Percentiles rank a stretch among this genome's conserved stretches.
phyloP scores from a whole-genome alignment of 1,140 invertebrate species.

The Oreohelix idahoensis region DNA sequence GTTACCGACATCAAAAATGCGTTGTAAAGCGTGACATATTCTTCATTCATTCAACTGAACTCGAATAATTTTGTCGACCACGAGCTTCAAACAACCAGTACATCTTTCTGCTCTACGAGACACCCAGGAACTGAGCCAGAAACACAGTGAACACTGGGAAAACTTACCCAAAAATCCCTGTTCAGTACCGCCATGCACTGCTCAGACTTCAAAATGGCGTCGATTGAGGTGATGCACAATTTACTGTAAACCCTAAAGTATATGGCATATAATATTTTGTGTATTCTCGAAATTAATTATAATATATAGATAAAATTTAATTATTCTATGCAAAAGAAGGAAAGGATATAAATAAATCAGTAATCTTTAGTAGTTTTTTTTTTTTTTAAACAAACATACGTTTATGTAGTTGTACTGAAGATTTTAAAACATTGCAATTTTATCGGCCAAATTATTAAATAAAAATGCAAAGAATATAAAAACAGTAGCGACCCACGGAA shows the following conservation, averaged over 20 bases:
- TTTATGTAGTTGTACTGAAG: no score
- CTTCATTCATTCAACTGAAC: neutral
- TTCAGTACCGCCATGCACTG: constrained; percentile 67
- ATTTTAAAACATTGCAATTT: no score
- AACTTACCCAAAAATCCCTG: constrained; percentile 70
- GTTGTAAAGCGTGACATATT: neutral
- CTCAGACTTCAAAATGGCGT: constrained; percentile 45
- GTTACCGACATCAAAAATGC: neutral
- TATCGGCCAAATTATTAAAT: no score
- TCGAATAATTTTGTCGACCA: neutral
- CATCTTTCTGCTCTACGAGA: neutral
- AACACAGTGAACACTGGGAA: constrained; percentile 66
- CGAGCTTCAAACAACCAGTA: neutral
- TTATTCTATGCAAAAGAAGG: no score
- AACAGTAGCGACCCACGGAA: no score
- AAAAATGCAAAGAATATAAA: no score
- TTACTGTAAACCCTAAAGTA: neutral
- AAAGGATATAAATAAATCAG: no score
- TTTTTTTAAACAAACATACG: no score
- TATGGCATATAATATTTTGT: no score
- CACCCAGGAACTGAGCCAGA: constrained; percentile 34
- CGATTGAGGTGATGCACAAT: constrained; percentile 6
- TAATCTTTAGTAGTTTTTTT: no score
- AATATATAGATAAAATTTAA: no score
- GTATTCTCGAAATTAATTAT: no score